Evolutionary conservation across 2,888 invertebrate genomes (phyloP).

Genomic region (Ennomos erosarius): DNA sequence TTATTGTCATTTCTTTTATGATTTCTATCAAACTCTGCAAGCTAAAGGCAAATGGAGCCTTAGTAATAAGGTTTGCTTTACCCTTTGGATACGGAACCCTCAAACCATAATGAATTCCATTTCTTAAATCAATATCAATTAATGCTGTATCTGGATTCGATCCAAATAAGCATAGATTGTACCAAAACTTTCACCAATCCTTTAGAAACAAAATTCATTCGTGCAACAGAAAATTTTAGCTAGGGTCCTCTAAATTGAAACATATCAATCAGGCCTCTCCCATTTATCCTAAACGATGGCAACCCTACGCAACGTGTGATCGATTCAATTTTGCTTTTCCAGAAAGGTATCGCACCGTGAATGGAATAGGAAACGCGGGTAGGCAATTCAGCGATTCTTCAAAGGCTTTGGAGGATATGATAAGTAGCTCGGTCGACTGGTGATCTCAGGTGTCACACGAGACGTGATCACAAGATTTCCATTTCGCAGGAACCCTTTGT

Average conservation of each 20-base stretch:
- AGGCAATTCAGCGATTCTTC: conserved; percentile 18
- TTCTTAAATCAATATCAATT: too few species aligned
- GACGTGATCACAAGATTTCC: conserved; percentile 1
- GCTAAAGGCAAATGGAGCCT: too few species aligned
- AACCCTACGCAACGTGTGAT: conserved; percentile 19
- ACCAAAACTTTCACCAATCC: too few species aligned
- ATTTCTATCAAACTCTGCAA: too few species aligned
- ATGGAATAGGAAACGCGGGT: conserved; percentile 21
- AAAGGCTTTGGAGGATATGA: conserved; percentile 18
- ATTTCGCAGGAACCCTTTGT: conserved; percentile 1
- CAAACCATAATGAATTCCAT: too few species aligned
- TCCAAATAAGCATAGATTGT: too few species aligned
- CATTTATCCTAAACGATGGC: conserved; percentile 17
- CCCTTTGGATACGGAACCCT: too few species aligned
- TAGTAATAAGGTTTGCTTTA: too few species aligned
- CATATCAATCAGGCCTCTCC: conserved; percentile 23
- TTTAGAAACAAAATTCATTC: too few species aligned
- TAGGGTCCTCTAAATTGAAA: conserved; percentile 19
- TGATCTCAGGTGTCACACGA: conserved; percentile 14
- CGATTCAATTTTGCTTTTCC: conserved; percentile 27
- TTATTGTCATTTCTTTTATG: too few species aligned
- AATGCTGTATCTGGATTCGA: too few species aligned
- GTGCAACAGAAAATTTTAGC: too few species aligned
- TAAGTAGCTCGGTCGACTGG: conserved; percentile 8
- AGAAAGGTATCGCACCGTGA: conserved; percentile 23